Conservation (phyloP, 1,140 invertebrate genomes). For the Megalonaias nervosa region DNA sequence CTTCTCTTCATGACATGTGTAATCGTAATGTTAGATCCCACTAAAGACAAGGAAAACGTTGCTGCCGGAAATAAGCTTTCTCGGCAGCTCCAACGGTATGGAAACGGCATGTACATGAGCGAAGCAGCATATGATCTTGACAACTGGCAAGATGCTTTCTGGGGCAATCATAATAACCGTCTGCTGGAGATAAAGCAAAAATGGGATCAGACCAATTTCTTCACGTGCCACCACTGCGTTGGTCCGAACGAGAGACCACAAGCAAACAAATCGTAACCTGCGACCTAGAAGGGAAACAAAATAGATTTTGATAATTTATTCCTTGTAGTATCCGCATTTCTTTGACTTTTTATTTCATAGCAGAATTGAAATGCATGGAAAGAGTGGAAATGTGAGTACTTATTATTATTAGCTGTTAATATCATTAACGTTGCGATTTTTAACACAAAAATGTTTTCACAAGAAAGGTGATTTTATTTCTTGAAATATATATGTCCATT, state of each 20-base stretch:
- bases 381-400: no score
- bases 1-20: slow-evolving; percentile 3
- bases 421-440: no score
- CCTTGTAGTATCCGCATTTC: no score
- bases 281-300: no score
- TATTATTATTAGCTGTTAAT: no score
- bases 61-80: neutral
- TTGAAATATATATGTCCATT: no score
- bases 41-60: neutral
- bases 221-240: slow-evolving; percentile 43
- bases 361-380: no score
- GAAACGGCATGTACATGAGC: slow-evolving; percentile 42
- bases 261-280: no score
- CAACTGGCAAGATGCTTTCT: slow-evolving; percentile 42
- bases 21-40: neutral
- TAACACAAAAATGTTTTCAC: no score
- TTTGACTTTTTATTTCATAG: no score
- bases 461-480: no score
- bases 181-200: slow-evolving; percentile 32
- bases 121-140: slow-evolving; percentile 36
- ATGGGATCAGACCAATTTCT: slow-evolving; percentile 41
- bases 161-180: slow-evolving; percentile 34
- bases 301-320: no score
- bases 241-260: slow-evolving; percentile 7
- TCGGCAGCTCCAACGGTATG: neutral